phyloP scores from a whole-genome alignment of 2,888 invertebrate genomes.

The Lasiommata megera region DNA sequence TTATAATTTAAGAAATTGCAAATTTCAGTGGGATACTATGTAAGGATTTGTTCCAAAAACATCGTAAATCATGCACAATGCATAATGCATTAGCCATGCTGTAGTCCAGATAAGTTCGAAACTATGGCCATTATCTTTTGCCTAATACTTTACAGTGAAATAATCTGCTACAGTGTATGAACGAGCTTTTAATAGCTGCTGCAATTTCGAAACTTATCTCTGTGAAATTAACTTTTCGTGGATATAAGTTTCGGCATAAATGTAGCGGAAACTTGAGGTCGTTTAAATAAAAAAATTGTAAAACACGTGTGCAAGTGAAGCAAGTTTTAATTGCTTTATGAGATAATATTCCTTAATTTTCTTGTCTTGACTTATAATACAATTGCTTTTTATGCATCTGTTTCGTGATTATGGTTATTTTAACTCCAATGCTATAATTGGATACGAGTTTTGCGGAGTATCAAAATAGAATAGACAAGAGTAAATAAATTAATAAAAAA shows the following conservation, averaged over 20 bases:
- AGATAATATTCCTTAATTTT: too few species aligned
- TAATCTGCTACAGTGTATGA: slow-evolving; percentile 6
- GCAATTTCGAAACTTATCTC: slow-evolving; percentile 2
- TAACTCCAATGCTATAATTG: too few species aligned
- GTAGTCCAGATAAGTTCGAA: slow-evolving; percentile 7
- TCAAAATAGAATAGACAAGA: too few species aligned
- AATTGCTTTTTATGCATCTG: too few species aligned
- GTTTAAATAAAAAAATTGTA: too few species aligned
- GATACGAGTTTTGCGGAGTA: too few species aligned
- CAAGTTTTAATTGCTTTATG: too few species aligned
- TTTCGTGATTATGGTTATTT: too few species aligned
- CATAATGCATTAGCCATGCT: slow-evolving; percentile 8
- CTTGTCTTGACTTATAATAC: too few species aligned
- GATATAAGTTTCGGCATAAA: background rate
- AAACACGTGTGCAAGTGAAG: too few species aligned
- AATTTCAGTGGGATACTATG: background rate
- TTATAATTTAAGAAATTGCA: background rate
- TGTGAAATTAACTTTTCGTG: background rate
- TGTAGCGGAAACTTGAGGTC: too few species aligned
- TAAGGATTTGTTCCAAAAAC: slow-evolving; percentile 3
- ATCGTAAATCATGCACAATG: background rate
- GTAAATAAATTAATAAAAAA: too few species aligned
- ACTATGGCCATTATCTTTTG: slow-evolving; percentile 12
- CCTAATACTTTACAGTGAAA: slow-evolving; percentile 9
- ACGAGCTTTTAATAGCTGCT: slow-evolving; percentile 11